A percentile compares a stretch with the other conserved stretches of the same genome.
Conservation (phyloP, 2,797 vertebrate species). For the Argya squamiceps region DNA sequence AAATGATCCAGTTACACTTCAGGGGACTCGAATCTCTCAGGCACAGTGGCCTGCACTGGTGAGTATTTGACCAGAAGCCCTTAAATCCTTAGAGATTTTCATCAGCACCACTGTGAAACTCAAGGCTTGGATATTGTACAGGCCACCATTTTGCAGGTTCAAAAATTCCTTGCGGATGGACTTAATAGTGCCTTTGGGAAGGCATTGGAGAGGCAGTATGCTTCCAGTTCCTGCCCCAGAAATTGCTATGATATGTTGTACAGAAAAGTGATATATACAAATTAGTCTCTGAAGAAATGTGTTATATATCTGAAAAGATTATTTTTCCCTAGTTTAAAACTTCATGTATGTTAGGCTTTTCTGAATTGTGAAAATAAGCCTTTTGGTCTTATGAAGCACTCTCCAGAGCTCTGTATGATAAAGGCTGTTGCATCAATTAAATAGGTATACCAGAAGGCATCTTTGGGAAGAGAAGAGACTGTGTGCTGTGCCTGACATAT, state of each 20-base stretch:
- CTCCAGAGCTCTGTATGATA: not conserved
- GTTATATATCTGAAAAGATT: not conserved
- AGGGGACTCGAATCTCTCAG: constrained; percentile 73
- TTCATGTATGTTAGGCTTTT: not conserved
- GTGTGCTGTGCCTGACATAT: not conserved
- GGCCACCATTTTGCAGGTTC: not conserved
- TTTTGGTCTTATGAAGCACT: not conserved
- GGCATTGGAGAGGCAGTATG: not conserved
- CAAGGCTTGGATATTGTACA: not conserved
- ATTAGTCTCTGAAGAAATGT: not conserved
- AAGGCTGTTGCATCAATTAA: not conserved
- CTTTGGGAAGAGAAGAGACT: not conserved
- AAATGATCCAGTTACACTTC: constrained; percentile 76
- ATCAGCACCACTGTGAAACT: not conserved
- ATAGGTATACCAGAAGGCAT: not conserved
- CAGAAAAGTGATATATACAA: not conserved
- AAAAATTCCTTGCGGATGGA: not conserved
- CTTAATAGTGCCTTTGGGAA: not conserved
- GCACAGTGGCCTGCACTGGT: constrained; percentile 93
- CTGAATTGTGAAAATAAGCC: not conserved
- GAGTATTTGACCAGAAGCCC: constrained; percentile 65
- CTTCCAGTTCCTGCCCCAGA: not conserved
- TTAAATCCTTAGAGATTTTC: not conserved
- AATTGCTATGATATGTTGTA: not conserved
- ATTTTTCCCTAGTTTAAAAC: not conserved